Conservation (phyloP, 2,888 invertebrate species). For the Eustalomyia histrio region DNA sequence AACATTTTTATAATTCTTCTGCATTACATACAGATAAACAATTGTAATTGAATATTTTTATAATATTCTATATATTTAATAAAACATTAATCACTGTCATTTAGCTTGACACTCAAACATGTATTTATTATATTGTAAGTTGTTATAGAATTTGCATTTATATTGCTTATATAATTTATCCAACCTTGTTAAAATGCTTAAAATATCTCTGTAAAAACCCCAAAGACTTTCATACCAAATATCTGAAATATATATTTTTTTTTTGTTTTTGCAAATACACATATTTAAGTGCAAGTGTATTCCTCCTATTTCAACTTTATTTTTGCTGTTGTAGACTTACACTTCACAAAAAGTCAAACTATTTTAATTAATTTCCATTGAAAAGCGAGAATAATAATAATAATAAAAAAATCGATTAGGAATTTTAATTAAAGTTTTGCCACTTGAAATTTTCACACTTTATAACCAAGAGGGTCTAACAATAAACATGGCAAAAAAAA, state of each 20-base stretch:
- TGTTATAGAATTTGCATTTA: slow-evolving; percentile 36
- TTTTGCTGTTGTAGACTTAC: slow-evolving; percentile 1
- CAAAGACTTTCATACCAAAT: neutral
- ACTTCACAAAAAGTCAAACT: slow-evolving; percentile 29
- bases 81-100: no score
- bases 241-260: neutral
- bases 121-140: neutral
- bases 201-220: slow-evolving; percentile 16
- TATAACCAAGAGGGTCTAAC: slow-evolving; percentile 12
- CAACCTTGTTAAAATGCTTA: slow-evolving; percentile 9
- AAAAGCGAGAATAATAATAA: slow-evolving; percentile 23
- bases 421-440: slow-evolving; percentile 64
- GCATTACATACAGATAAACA: no score
- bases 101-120: no score
- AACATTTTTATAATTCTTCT: no score
- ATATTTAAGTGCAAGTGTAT: neutral
- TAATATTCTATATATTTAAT: no score
- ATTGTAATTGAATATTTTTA: no score
- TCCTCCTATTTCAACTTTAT: slow-evolving; percentile 6
- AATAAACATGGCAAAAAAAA: no score
- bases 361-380: slow-evolving; percentile 55
- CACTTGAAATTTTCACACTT: slow-evolving; percentile 57
- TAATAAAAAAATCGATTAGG: slow-evolving; percentile 44
- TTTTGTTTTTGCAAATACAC: neutral
- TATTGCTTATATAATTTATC: slow-evolving; percentile 9